Base-by-base conservation (phyloP, 2,888 invertebrate species). In the Spilosoma lubricipeda region DNA sequence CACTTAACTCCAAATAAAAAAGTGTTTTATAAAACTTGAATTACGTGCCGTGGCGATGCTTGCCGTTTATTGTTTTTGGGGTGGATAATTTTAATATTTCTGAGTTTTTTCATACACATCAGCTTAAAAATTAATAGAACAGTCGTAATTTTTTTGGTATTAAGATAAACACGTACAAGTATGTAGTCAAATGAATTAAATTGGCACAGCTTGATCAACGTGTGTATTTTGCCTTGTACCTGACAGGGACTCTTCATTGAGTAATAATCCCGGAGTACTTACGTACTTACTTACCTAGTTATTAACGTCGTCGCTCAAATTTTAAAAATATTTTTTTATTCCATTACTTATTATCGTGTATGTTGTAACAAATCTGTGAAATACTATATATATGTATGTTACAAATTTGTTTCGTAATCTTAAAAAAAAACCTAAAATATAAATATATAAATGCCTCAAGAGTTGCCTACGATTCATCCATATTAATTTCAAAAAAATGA, bases 1-100 rank as follows among this genome's bases (percentile, higher is more conserved):
- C 93, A 92, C 93, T 94, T 93, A 92, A 90, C 92, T 90, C 89
- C 90, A 89, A 93, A 93, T 93, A 85, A 93, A 94, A 94, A 94
- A 93, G 90, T 92, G 87, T 90, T 92, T 93, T 93, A 93, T 92
- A 92, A 83, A 93, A 92, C 92, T 91, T 89, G 87, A 84, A 83
- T 85, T 87, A 82, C 77, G 83, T 80, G 78, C 85, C 82, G 86
- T 80, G 87, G 85, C 82, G 81, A 84, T 86, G 85, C 82, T 82
- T 80, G 82, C 73, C 70, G 77, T 79, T 84, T 82, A 84, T 82
- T 84, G 85, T 84, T 85, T 56, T 82, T 82, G 74, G 77, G 74
- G 77, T 66, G 69, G 27, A 74, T 81, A 59, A 82, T 83, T 85
- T 83, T 82, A 71, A 83, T 83, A 78, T 83, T 73, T 77, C 77